Base-by-base conservation (phyloP, 2,113 vertebrate species). In the Sylvilagus bachmani region DNA sequence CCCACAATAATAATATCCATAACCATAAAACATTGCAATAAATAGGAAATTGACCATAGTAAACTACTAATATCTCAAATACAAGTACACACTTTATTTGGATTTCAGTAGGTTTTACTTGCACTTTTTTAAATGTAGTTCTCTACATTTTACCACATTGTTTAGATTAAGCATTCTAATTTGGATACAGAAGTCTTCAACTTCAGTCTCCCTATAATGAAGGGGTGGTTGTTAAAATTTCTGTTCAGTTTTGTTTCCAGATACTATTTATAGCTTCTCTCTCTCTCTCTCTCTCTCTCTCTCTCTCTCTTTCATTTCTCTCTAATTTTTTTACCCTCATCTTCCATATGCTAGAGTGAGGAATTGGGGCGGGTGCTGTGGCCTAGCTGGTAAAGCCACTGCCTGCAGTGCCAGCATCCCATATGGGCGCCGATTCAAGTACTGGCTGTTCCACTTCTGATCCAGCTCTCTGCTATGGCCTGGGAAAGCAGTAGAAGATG, bases 31-130 rank as follows among this genome's bases (percentile, higher is more conserved):
- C 33, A 88, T 55, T 77, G 5, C 64, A 25, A 75, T 38, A 67
- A 69, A 84, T 1, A 87, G 24, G 19, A 83, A 93, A 71, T 36
- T 70, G 44, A 75, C 17, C 44, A 38, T 81, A 79, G 16, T 53
- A 79, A 95, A 96, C 80, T 74, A 67, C 9, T 61, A 67, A 44
- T 86, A 66, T 51, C 8, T 69, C 36, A 89, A 93, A 55, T 64
- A 66, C 3, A 86, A 10, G 49, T 58, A 66, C 4, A 86, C 10
- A 61, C 3, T 31, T 70, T 67, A 64, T 53, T 90, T 44, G 55
- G n/a, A 96, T 91, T 85, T 77, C 22, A 92, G 2, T 13, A 58
- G 5, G 3, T 22, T 89, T 62, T n/a, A 27, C 1, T 27, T 78
- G 7, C 16, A 78, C 11, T 19, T 75, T 36, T 44, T 44, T 6